A percentile compares a stretch with the other conserved stretches of the same genome.
phyloP scores from a whole-genome alignment of 1,140 invertebrate genomes.

The Wasmannia auropunctata region DNA sequence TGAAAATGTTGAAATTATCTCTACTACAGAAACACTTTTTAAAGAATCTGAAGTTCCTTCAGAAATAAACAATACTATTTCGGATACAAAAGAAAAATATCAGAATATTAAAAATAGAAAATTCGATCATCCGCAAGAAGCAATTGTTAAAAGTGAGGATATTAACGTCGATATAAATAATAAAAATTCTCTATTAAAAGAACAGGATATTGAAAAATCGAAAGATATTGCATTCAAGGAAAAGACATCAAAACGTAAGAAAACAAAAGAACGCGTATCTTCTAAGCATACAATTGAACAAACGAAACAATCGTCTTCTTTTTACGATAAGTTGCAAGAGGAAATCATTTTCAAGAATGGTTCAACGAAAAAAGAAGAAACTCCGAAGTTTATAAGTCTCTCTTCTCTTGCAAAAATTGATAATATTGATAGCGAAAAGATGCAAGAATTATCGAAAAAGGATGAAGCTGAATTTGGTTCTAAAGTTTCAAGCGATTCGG shows the following conservation, averaged over 20 bases:
- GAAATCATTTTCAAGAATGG: conserved; percentile 35
- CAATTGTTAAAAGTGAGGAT: not conserved
- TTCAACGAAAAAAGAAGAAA: conserved; percentile 1
- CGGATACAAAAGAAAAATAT: not conserved
- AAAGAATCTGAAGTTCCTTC: not conserved
- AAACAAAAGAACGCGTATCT: conserved; percentile 30
- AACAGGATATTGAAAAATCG: conserved; percentile 14
- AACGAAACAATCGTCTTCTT: not conserved
- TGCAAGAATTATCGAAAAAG: not conserved
- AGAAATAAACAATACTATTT: not conserved
- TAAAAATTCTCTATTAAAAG: not conserved
- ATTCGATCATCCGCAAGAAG: not conserved
- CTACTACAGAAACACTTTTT: not conserved
- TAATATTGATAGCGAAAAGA: not conserved
- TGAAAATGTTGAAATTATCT: not conserved
- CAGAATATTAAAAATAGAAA: not conserved
- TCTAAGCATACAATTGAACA: conserved; percentile 15
- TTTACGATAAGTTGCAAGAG: conserved; percentile 58
- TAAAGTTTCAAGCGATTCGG: conserved; percentile 3
- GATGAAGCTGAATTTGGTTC: not conserved
- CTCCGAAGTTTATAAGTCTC: not conserved
- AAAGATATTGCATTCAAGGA: not conserved
- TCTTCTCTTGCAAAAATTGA: not conserved
- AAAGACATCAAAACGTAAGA: not conserved
- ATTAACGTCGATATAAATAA: not conserved